A percentile compares a stretch with the other conserved stretches of the same genome.
Evolutionary conservation across 2,888 invertebrate genomes (phyloP).

Genomic region (Cheilosia vernalis): DNA sequence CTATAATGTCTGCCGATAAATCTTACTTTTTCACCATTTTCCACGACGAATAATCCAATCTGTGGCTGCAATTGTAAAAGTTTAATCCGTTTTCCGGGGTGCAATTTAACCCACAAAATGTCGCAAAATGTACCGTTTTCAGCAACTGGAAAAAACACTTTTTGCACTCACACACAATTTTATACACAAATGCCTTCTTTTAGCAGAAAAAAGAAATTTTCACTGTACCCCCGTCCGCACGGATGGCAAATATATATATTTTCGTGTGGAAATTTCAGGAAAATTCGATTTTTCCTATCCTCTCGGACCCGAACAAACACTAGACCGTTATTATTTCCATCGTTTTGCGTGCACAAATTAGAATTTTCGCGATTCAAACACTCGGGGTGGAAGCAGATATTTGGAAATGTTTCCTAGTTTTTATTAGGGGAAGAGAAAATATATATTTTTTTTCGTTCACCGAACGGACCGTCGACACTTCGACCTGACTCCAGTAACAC

Average conservation of each 20-base stretch:
- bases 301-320: conserved; percentile 43
- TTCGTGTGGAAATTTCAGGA: conserved; percentile 42
- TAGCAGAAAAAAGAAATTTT: conserved; percentile 29
- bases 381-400: conserved; percentile 19
- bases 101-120: conserved; percentile 32
- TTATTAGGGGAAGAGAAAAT: conserved; percentile 32
- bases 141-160: conserved; percentile 43
- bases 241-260: conserved; percentile 53
- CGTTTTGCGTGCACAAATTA: conserved; percentile 49
- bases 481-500: conserved; percentile 83
- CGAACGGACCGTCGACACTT: conserved; percentile 75
- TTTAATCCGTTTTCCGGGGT: conserved; percentile 41
- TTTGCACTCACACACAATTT: conserved; percentile 41
- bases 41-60: conserved; percentile 17
- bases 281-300: conserved; percentile 64
- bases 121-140: conserved; percentile 25
- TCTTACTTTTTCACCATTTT: conserved; percentile 66
- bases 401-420: conserved; percentile 55
- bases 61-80: conserved; percentile 3
- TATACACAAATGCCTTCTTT: conserved; percentile 18
- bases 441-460: conserved; percentile 50
- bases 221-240: conserved; percentile 51
- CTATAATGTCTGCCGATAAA: conserved; percentile 36
- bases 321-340: conserved; percentile 44
- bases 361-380: conserved; percentile 43